Base-by-base conservation (phyloP, 2,888 invertebrate species). In the Gortyna flavago region DNA sequence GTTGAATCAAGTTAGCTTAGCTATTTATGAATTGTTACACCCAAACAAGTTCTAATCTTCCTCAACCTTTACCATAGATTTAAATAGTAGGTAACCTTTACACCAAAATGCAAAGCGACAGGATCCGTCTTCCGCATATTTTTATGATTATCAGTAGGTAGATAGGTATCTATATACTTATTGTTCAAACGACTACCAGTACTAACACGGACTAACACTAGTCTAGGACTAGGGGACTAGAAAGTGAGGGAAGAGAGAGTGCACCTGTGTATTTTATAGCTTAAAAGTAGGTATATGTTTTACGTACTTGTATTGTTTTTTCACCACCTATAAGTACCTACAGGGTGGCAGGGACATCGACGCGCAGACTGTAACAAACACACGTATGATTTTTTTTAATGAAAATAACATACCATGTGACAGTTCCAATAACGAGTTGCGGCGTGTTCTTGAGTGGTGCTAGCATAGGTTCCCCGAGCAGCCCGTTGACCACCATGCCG, bases 391-490 rank as follows among this genome's bases (percentile, higher is more conserved):
- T 5, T 13, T 35, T 54, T 32, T 35, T n/a, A 5, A 25, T 3
- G 25, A 6, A 29, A 32, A 54, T 9, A 44, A 64, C 84, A 96
- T 96, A 99, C 99, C 99, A 99, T 82, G 99, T 99, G 82, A 98
- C 97, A 66, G 99, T 98, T 83, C 99, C 99, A 72, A 99, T 98
- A 80, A 99, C 94, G 32, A 99, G 97, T 95, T 99, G 99, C 87
- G 99, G 98, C 77, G 99, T 99, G 95, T 99, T 99, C 96, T 99
- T 99, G 84, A 99, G 97, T 38, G 99, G 99, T 44, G 99, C 99
- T 83, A 99, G 97, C 88, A 99, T 98, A 18, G 99, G 99, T 97
- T 99, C 99, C 57, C 99, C 99, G 75, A 99, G 97, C 87, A 99
- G 97, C 75, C 99, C 98, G 95, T 99, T 99, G 91, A 99, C 99